Evolutionary conservation across 1,140 invertebrate species (phyloP).

Genomic region (Ooceraea biroi): DNA sequence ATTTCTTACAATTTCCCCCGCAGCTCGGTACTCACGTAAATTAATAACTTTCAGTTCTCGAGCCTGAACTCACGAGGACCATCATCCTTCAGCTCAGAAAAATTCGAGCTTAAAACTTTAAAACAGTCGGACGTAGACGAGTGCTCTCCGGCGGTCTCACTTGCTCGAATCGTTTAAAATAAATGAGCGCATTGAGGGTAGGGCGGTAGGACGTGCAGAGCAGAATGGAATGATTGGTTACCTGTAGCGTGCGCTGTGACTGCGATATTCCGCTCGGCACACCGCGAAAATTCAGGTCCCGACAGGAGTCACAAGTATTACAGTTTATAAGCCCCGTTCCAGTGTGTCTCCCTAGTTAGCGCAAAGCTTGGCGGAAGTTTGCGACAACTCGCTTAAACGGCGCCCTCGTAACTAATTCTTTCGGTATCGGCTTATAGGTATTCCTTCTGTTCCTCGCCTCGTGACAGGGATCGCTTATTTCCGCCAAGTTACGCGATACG

Average conservation of each 20-base stretch:
- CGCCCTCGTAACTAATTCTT: constrained; percentile 55
- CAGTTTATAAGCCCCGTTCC: constrained; percentile 38
- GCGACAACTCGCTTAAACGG: constrained; percentile 55
- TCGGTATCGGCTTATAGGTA: constrained; percentile 55
- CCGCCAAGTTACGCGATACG: constrained; percentile 52
- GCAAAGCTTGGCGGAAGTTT: constrained; percentile 38
- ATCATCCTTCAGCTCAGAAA: not conserved
- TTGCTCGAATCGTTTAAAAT: constrained; percentile 14
- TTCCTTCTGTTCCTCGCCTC: constrained; percentile 50
- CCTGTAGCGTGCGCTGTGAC: not conserved
- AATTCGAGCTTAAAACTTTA: constrained; percentile 24
- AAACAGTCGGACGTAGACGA: constrained; percentile 2
- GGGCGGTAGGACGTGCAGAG: too few relatives aligned
- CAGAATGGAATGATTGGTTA: constrained; percentile 31
- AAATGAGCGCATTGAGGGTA: not conserved
- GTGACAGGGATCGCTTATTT: constrained; percentile 57
- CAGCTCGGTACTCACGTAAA: constrained; percentile 4
- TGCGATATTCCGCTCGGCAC: constrained; percentile 13
- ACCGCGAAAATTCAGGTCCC: constrained; percentile 17
- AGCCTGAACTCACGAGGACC: not conserved
- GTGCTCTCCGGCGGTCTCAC: not conserved
- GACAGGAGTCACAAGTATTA: constrained; percentile 40
- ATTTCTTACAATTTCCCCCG: not conserved
- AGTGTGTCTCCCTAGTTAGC: constrained; percentile 22
- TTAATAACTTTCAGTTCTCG: constrained; percentile 28